These are phyloP conservation scores for Himantopus leucocephalus DNA, from an alignment of 2,113 vertebrate species.

Conservation along the genomic window DNA sequence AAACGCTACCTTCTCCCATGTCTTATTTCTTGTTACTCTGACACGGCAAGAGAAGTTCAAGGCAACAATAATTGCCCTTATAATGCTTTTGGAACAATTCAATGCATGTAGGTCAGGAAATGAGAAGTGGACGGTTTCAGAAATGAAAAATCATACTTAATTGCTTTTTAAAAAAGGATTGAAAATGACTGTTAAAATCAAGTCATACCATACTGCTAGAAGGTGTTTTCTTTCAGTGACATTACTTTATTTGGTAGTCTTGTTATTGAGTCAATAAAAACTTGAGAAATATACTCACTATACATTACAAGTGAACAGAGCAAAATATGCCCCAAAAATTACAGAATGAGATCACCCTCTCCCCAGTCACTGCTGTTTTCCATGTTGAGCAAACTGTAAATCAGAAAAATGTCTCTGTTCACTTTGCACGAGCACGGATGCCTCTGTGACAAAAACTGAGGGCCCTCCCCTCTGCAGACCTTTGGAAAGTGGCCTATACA, in stretches of 20 bases:
- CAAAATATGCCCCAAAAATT: neutral
- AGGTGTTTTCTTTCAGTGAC: conserved; percentile 4
- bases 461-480: neutral
- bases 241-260: conserved; percentile 25
- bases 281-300: conserved; percentile 46
- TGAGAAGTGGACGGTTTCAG: conserved; percentile 61
- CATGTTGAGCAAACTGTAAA: conserved; percentile 40
- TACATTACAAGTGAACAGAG: conserved; percentile 49
- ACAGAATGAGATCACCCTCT: conserved; percentile 44
- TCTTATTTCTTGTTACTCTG: conserved; percentile 68
- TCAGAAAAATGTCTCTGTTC: neutral
- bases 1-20: conserved; percentile 46
- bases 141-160: conserved; percentile 72
- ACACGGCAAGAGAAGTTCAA: conserved; percentile 69
- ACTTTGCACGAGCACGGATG: conserved; percentile 11
- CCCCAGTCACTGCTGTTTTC: conserved; percentile 35
- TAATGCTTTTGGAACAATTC: conserved; percentile 76
- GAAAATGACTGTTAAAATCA: conserved; percentile 73
- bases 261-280: conserved; percentile 5
- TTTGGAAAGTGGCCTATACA: neutral
- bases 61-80: conserved; percentile 74
- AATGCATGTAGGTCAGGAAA: conserved; percentile 63
- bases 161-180: conserved; percentile 54
- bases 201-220: conserved; percentile 43
- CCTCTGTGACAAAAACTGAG: conserved; percentile 23